Conservation (phyloP, 2,888 invertebrate species). For the Liodrosophila aerea region DNA sequence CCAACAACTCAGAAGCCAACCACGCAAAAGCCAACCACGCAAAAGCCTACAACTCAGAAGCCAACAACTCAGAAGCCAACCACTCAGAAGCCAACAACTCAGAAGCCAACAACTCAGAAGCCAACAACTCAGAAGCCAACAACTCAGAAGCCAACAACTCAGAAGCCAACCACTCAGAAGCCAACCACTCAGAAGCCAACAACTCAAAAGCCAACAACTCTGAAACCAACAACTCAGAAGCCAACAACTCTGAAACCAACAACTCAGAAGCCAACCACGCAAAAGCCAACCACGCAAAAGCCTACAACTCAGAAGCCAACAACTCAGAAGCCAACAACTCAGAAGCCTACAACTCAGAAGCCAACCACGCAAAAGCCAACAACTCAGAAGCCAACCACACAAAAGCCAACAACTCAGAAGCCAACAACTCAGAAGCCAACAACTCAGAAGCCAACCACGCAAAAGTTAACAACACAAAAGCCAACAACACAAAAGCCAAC, state of each 20-base stretch:
- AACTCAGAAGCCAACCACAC: background rate
- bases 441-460: background rate
- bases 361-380: conserved; percentile 2
- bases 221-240: background rate
- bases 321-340: background rate
- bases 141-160: conserved; percentile 1
- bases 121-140: conserved; percentile 2
- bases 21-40: too few relatives aligned
- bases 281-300: background rate
- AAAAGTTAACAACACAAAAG: background rate
- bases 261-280: background rate
- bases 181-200: too few relatives aligned
- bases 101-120: background rate
- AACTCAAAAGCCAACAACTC: too few relatives aligned
- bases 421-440: background rate
- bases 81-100: conserved; percentile 2
- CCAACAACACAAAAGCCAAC: background rate
- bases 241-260: conserved; percentile 2
- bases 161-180: background rate
- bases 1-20: too few relatives aligned
- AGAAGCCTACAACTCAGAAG: background rate
- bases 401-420: background rate
- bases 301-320: too few relatives aligned
- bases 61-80: too few relatives aligned
- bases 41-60: too few relatives aligned